These are phyloP conservation scores for Anisognathus igniventris DNA, from an alignment of 2,797 vertebrate species.

Conservation along the genomic window DNA sequence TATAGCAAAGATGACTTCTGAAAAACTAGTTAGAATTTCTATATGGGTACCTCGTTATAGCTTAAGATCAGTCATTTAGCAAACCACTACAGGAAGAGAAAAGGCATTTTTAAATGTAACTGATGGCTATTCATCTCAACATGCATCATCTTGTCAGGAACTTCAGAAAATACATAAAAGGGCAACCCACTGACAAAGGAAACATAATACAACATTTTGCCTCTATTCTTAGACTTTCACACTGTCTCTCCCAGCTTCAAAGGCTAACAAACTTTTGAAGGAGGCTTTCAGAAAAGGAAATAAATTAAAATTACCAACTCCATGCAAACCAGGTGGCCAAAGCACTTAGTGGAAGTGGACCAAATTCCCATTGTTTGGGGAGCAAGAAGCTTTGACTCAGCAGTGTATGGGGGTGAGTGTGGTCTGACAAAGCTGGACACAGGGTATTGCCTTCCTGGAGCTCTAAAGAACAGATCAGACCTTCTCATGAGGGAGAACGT, in stretches of 20 bases:
- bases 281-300: background rate
- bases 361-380: background rate
- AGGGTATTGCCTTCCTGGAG: fast-evolving
- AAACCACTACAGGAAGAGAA: background rate
- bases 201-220: background rate
- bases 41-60: background rate
- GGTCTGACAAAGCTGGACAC: background rate
- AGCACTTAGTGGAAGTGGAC: background rate
- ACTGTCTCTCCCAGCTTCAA: background rate
- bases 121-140: background rate
- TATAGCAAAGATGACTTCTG: background rate
- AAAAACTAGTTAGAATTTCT: background rate
- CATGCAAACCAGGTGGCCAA: background rate
- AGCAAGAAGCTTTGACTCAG: background rate
- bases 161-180: background rate
- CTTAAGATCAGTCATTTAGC: background rate
- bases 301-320: background rate
- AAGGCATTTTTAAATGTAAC: background rate
- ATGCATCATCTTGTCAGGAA: background rate
- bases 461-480: background rate
- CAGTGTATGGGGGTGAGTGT: background rate
- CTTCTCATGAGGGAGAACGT: background rate
- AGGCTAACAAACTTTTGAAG: background rate
- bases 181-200: background rate
- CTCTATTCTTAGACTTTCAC: background rate